Base-by-base conservation (phyloP, 2,113 vertebrate genomes). In the Glaucidium brasilianum region DNA sequence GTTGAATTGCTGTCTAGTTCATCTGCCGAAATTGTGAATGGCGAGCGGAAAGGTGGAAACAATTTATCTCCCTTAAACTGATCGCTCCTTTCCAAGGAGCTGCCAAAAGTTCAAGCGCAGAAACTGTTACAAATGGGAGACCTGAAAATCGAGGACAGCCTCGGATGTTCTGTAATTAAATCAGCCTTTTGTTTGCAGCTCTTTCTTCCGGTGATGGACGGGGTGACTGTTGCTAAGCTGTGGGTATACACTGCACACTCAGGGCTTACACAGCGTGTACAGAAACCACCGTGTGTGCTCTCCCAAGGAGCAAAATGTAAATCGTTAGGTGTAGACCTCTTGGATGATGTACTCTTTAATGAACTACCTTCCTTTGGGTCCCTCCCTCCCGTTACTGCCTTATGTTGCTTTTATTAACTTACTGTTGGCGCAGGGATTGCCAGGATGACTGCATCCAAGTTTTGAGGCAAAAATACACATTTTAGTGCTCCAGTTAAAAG, bases 191-290 rank as follows among this genome's bases (percentile, higher is more conserved):
- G 4, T 39, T 58, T n/a, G 69, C 23, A 29, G 22, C 4, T 2
- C 55, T 49, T 47, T 13, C 22, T 72, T 63, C 63, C 4, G 13
- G 53, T 29, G 37, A 1, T 5, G 76, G 55, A 14, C 9, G 2
- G 9, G 41, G 32, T 30, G 71, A 11, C 26, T 45, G 58, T 49
- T 21, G 1, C 45, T 29, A 18, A 12, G 30, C 35, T 5, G 30
- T 5, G 23, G 1, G 9, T 26, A 20, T 10, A 14, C 25, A 1
- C 34, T 56, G 2, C 22, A 3, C 12, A 1, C 5, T 30, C 18
- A 0, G 1, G 43, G 30, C 14, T 55, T 19, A 9, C 27, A 0
- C 35, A 2, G 41, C 8, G 4, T 6, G 13, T 9, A 4, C 16
- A 10, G 52, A 32, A 49, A 17, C 30, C n/a, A 0, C 2, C 4